A percentile compares a stretch with the other conserved stretches of the same genome.
phyloP scores from a whole-genome alignment of 2,113 vertebrate genomes.

The Solea solea region DNA sequence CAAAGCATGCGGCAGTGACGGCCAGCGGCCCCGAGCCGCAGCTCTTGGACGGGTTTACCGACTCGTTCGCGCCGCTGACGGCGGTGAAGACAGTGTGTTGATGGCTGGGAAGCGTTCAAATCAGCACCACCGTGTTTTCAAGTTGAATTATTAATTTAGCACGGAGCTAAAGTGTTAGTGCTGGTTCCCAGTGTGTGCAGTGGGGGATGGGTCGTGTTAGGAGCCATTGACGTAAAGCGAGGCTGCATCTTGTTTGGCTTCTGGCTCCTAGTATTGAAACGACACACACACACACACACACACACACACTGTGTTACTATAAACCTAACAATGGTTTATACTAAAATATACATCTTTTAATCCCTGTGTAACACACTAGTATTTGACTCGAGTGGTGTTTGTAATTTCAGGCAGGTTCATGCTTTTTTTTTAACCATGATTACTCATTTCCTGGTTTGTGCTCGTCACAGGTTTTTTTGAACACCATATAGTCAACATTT shows the following conservation, averaged over 20 bases:
- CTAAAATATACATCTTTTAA: background rate
- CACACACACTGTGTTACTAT: background rate
- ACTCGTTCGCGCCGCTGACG: background rate
- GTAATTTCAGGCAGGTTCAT: background rate
- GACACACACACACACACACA: background rate
- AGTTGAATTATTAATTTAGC: constrained; percentile 23
- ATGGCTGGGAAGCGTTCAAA: fast-evolving
- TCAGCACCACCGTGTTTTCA: background rate
- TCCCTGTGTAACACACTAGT: no score
- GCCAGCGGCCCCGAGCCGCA: background rate
- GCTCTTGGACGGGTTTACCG: background rate
- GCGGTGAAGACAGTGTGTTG: fast-evolving
- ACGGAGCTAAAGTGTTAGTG: background rate
- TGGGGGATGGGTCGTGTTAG: constrained; percentile 73
- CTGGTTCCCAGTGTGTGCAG: constrained; percentile 39
- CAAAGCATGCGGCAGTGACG: constrained; percentile 73
- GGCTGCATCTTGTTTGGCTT: constrained; percentile 65
- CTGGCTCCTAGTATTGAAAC: constrained; percentile 27
- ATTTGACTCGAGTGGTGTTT: no score
- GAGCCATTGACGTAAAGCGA: constrained; percentile 74
- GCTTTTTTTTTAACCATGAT: background rate
- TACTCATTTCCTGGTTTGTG: constrained; percentile 40
- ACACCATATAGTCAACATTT: constrained; percentile 43
- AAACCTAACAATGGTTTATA: background rate
- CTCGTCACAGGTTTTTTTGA: constrained; percentile 14